Base-by-base conservation (phyloP, 2,113 vertebrate genomes). In the Cacatua alba region DNA sequence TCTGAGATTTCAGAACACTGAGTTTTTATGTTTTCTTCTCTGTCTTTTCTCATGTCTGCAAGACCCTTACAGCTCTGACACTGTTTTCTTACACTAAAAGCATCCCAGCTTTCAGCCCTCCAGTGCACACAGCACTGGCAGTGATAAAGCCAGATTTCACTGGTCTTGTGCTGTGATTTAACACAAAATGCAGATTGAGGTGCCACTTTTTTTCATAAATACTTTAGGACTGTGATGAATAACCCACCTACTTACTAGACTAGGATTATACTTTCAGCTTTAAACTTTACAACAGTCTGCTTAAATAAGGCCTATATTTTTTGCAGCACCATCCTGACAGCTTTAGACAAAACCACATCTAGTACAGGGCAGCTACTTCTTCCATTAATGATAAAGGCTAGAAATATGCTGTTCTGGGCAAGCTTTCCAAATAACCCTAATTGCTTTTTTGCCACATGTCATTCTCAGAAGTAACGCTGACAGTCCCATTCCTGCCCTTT, bases 341-440 rank as follows among this genome's bases (percentile, higher is more conserved):
- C 11, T 71, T 92, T 76, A 76, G 41, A 49, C 14, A 92, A 94
- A 91, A 18, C 12, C 18, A 23, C 35, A 87, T 46, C 41, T 60
- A 65, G 17, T 60, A n/a, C 16, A 80, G 16, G 20, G 63, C 75
- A 65, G 35, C 35, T 69, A 88, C 35, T 57, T 70, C 75, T 85
- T 85, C 90, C 17, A 11, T 64, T 75, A 80, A 85, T 37, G 46
- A 59, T 44, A 80, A 92, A 80, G 53, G 41, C 53, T 63, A 94
- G 79, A 96, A 90, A 83, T 57, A 82, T 1, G 6, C 57, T 72
- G 10, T 57, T 85, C 43, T 76, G 63, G 41, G n/a, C 31, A 77
- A 86, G 37, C 49, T 94, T 72, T 94, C 59, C 51, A 59, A 93
- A 94, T 80, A 94, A 83, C 46, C 19, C n/a, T 86, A 88, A 80